Base-by-base conservation (phyloP, 2,888 invertebrate species). In the Tetranychus truncatus region DNA sequence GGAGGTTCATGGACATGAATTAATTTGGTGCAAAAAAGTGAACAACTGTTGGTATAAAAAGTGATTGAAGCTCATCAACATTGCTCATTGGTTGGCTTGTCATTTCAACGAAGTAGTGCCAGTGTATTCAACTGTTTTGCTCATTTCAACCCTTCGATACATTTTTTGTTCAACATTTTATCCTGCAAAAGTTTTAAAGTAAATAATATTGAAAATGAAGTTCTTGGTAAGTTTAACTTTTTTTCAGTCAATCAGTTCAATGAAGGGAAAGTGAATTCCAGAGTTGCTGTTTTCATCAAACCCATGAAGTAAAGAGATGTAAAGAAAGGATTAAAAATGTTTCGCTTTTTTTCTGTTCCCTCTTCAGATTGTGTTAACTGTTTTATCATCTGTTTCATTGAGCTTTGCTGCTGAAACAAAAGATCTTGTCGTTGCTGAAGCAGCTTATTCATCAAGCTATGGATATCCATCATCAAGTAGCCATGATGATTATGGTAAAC, bases 371-470 rank as follows among this genome's bases (percentile, higher is more conserved):
- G 34, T 69, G 20, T 20, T 69, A 20, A 69, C 34, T 69, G 69
- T 24, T 69, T 69, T 69, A 69, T 20, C 69, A 11, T 20, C 69
- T 20, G 11, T 69, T 24, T 24, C 69, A 5, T 8, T 24, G 34
- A 24, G 20, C 11, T 24, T 24, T 24, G 69, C 21, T 21, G n/a
- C 69, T 69, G 55, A 55, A 55, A 11, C 69, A 24, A 69, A 24
- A 11, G 69, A 69, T 69, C 69, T 69, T 20, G 34, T 24, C 11
- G 34, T 24, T 24, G 34, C 34, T 20, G 69, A 69, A 24, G 34
- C 69, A 20, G 69, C 69, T 11, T 69, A 69, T 24, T 69, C 69
- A 69, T 69, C 69, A 20, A 18, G 21, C 34, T 69, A 69, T 69
- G 21, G 21, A 21, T 69, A 69, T 21, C 69, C 69, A 20, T 55